phyloP scores from a whole-genome alignment of 2,888 invertebrate species.

The Gasteruption jaculator region DNA sequence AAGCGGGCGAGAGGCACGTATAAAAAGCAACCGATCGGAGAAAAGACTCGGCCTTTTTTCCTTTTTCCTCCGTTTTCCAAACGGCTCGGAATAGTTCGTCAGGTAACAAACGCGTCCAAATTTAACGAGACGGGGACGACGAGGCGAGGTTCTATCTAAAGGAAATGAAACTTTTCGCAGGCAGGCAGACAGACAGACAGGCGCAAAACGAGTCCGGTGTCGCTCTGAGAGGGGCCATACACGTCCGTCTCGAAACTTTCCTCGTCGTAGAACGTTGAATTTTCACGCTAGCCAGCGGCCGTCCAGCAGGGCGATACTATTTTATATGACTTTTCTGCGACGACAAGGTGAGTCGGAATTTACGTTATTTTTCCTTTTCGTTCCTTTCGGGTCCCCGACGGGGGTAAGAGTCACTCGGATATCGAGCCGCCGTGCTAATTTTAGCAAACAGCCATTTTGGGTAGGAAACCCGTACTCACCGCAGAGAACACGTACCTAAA shows the following conservation, averaged over 20 bases:
- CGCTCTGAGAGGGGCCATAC: conserved; percentile 42
- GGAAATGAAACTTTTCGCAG: too few species aligned
- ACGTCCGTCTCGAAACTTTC: conserved; percentile 28
- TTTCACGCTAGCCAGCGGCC: conserved; percentile 54
- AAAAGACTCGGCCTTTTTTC: not conserved
- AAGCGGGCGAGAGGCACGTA: conserved; percentile 15
- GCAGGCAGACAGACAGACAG: conserved; percentile 14
- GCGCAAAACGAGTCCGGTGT: conserved; percentile 29
- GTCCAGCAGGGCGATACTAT: conserved; percentile 85
- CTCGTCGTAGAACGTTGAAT: conserved; percentile 38
- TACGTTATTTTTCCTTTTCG: conserved; percentile 10
- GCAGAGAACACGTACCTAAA: conserved; percentile 18
- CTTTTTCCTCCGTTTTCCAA: conserved; percentile 15
- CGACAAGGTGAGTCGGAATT: conserved; percentile 70
- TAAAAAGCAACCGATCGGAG: conserved; percentile 11
- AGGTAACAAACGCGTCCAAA: too few species aligned
- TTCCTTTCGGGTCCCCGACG: conserved; percentile 9
- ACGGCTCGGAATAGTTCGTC: conserved; percentile 1
- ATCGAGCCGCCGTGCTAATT: conserved; percentile 33
- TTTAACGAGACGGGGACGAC: too few species aligned
- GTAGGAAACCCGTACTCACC: too few species aligned
- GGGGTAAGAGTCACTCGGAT: too few species aligned
- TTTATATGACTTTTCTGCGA: conserved; percentile 97
- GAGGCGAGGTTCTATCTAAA: too few species aligned
- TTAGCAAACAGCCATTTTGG: conserved; percentile 48